Base-by-base conservation (phyloP, 2,797 vertebrate genomes). In the Gymnoscopelus braueri region DNA sequence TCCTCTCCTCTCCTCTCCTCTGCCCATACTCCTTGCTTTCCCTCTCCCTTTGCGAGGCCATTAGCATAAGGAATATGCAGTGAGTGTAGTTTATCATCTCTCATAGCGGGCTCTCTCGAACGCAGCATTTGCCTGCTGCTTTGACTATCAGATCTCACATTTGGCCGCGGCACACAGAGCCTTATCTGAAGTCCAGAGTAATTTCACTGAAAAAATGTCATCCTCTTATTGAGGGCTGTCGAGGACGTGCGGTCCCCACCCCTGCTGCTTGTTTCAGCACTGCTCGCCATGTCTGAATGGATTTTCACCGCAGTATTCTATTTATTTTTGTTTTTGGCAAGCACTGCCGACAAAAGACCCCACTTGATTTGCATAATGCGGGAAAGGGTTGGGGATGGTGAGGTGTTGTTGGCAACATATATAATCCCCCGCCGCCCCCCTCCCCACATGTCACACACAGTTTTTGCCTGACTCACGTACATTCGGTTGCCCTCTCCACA, bases 281-380 rank as follows among this genome's bases (percentile, higher is more conserved):
- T 29, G 68, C 83, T 66, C 61, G 19, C 74, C 70, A 73, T 71
- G 82, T 87, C 80, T 90, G 84, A 87, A 81, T 86, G 84, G 78
- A 84, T 49, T 15, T 67, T 73, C 65, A 0, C 66, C 5, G 78
- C 78, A 64, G 81, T 67, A 84, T 81, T 84, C 39, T 8, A 44
- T 44, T 44, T 44, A 8, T 44, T 44, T 44, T 35, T 35, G 32
- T 35, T 12, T 63, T 26, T 49, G 79, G 81, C 80, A 76, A 84
- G 86, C 65, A 79, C 69, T 54, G 78, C 77, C 82, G 82, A 72
- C 81, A 84, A 65, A 13, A 63, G 49, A 54, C 2, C 12, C 67
- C 75, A 60, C 24, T 75, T 51, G 12, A 84, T 87, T 86, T 88
- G 73, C 83, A 88, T 84, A 78, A 85, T 76, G 59, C 74, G 69